Percentiles rank a stretch among this genome's conserved stretches.
Evolutionary conservation across 2,888 invertebrate species (phyloP).

Genomic region (Tryphoninae sp.): DNA sequence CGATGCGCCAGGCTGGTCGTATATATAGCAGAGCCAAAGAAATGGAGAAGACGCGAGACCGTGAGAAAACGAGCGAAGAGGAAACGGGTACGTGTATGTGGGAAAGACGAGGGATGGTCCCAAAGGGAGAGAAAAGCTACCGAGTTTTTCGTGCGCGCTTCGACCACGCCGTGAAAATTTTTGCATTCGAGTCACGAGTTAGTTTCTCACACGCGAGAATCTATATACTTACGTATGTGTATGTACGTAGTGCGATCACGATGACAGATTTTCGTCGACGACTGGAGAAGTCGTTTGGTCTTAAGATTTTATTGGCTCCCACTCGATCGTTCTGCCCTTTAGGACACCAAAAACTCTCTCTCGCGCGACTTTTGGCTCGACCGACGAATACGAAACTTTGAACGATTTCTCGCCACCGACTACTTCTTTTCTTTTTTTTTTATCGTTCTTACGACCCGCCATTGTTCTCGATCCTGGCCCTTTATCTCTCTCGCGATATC

Average conservation of each 20-base stretch:
- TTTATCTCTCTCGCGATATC: not conserved
- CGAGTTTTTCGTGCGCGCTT: constrained; percentile 35
- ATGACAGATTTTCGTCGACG: constrained; percentile 62
- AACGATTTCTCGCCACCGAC: constrained; percentile 22
- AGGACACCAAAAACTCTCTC: constrained; percentile 22
- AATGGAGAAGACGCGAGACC: constrained; percentile 49
- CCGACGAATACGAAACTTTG: constrained; percentile 3
- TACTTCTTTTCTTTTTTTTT: constrained; percentile 41
- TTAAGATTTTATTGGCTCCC: constrained; percentile 61
- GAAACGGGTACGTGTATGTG: not conserved
- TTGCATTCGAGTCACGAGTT: constrained; percentile 64
- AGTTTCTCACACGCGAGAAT: constrained; percentile 32
- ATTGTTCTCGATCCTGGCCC: not conserved
- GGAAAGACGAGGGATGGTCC: constrained; percentile 23
- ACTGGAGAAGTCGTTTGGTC: constrained; percentile 34
- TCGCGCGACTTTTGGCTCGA: constrained; percentile 24
- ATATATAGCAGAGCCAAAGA: constrained; percentile 26
- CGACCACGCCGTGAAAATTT: constrained; percentile 34
- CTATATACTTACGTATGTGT: constrained; percentile 21
- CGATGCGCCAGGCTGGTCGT: not conserved
- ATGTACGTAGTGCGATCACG: constrained; percentile 49
- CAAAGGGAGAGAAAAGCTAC: constrained; percentile 31
- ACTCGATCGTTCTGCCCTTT: constrained; percentile 27
- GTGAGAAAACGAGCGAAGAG: constrained; percentile 22
- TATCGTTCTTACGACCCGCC: not conserved